Evolutionary conservation across 2,888 invertebrate genomes (phyloP), one percentile per base, ranked within the genome.

Genomic region (Adelphocoris suturalis): DNA sequence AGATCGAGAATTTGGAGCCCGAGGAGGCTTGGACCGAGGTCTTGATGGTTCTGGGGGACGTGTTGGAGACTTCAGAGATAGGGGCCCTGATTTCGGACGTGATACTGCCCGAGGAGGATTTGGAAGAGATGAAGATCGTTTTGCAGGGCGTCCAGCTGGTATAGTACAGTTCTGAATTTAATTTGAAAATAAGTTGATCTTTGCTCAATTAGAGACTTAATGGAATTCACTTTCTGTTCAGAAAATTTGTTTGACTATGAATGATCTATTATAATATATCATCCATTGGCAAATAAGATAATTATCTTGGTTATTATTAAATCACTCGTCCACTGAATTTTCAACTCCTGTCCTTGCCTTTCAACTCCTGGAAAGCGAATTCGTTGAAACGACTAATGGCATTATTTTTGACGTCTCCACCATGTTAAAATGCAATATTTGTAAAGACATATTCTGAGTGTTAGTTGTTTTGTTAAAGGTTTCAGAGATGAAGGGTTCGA

Each of bases 1-100:
- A 88, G 88, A 88, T 55, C 19, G 88, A 23, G 88, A 88, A 11
- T 55, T 88, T 13, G 88, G 88, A 55, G 23, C 68, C 14, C 86
- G 86, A 9, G 86, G 47, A 37, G 87, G 52, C 28, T 55, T 27
- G 78, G 68, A 46, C 11, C 48, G 84, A 0, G 85, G 48, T 28
- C 27, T 23, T 19, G 88, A 87, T 85, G 61, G 90, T 80, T 52
- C 68, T 87, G 46, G 48, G 13, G 89, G 47, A 19, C 37, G 90
- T 90, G 91, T 90, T 23, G 91, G 93, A 52, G 89, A 89, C 46
- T 90, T 89, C 87, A 23, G 82, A 27, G 87, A 87, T 23, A 37
- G 89, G 55, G 55, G 68, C n/a, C 68, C 68, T 23, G 68, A 68
- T 68, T 68, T 68, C 9, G 68, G 68, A 3, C 68, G 68, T 27